Evolutionary conservation across 2,888 invertebrate genomes (phyloP), one percentile per base, ranked within the genome.

Genomic region (Leptinotarsa haldemani): DNA sequence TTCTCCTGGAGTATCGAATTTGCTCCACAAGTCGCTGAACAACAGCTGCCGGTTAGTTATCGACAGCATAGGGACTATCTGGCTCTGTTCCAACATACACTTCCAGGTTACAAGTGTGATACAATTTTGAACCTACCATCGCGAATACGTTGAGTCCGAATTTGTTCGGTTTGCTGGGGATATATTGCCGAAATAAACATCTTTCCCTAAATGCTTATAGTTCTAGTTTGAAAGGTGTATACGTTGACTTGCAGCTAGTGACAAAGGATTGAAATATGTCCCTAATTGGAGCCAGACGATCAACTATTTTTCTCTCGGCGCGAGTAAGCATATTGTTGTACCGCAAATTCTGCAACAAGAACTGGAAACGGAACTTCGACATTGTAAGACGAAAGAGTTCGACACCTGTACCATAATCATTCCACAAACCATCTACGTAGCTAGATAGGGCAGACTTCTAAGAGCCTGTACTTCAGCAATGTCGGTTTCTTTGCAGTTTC

Each of bases 111-210:
- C 16, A 58, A 20, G 63, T 63, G 7, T 63, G 22, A 22, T 20
- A 20, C 2, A 2, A 20, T 63, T 63, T 63, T 16, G 63, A 4
- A 22, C 7, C 63, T 18, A 4, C 40, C 9, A 64, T 7, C 12
- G 64, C 30, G 16, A 64, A 64, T 3, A 40, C 40, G 13, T 64
- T 64, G 5, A 64, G 3, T 13, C 64, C 64, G 16, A 40, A 64
- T 64, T 20, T 64, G 13, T 64, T 40, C n/a, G 64, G 64, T n/a
- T 25, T 64, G 15, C 64, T 64, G 7, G 64, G 64, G 47, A 64
- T 64, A 64, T 64, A 64, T 20, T 64, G 40, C 46, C 18, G 15
- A 30, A 64, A 63, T 5, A 18, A 9, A 13, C 25, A 63, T 63
- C 63, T 63, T 20, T 25, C 63, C 22, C 63, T 16, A 13, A 63